phyloP scores from a whole-genome alignment of 2,113 vertebrate species.

The Cinclus cinclus region DNA sequence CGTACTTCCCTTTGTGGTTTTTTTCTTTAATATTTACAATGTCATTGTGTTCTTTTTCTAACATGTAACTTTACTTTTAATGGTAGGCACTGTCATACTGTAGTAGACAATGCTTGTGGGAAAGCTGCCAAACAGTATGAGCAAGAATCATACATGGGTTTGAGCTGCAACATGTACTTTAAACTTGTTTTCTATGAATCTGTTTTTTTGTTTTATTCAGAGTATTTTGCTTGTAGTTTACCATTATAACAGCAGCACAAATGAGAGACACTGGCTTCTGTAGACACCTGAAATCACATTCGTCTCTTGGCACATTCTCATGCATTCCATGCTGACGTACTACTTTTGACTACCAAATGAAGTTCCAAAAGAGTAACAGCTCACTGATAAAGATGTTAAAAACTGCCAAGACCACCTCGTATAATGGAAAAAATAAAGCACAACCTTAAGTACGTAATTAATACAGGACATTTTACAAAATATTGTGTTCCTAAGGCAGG shows the following conservation, averaged over 20 bases:
- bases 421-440: background rate
- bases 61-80: background rate
- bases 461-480: background rate
- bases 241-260: background rate
- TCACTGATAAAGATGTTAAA: background rate
- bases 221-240: background rate
- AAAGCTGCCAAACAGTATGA: background rate
- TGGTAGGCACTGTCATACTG: background rate
- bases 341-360: background rate
- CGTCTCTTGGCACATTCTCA: background rate
- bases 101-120: background rate
- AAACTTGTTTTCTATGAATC: background rate
- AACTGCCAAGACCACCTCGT: background rate
- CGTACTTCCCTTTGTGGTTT: background rate
- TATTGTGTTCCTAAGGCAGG: background rate
- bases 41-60: conserved; percentile 45
- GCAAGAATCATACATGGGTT: background rate
- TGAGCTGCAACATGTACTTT: background rate
- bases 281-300: background rate
- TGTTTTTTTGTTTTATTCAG: background rate
- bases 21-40: conserved; percentile 24
- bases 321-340: background rate
- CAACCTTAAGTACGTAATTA: background rate
- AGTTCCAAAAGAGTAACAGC: background rate
- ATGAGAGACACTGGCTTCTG: background rate